Conservation (phyloP, 2,797 vertebrate genomes). For the Eulemur coronatus region DNA sequence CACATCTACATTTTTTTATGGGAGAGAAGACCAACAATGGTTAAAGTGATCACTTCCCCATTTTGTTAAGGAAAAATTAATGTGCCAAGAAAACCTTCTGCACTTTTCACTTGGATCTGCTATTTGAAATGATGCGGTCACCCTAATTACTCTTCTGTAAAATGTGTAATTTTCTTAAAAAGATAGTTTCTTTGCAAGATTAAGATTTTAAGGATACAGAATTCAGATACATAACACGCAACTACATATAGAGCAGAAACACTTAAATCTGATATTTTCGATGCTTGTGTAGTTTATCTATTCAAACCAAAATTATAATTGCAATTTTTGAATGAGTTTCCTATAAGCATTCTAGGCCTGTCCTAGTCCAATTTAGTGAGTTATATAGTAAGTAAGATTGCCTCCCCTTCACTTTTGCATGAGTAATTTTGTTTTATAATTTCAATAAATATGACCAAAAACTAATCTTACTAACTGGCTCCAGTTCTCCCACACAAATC, state of each 20-base stretch:
- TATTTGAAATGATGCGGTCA: not conserved
- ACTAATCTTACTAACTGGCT: not conserved
- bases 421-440: not conserved
- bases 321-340: not conserved
- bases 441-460: not conserved
- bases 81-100: not conserved
- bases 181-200: not conserved
- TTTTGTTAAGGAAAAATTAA: not conserved
- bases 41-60: not conserved
- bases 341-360: not conserved
- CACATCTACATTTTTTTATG: not conserved
- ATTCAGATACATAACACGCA: not conserved
- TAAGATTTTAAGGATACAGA: slow-evolving; percentile 6
- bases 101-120: not conserved
- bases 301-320: not conserved
- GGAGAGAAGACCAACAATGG: not conserved
- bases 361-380: not conserved
- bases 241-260: not conserved
- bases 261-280: not conserved
- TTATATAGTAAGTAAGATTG: not conserved
- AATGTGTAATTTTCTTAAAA: not conserved
- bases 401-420: not conserved
- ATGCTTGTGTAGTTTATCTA: not conserved
- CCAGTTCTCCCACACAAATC: not conserved
- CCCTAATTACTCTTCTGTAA: not conserved